A percentile compares a stretch with the other conserved stretches of the same genome.
These are phyloP conservation scores for Polypterus senegalus DNA, from an alignment of 2,113 vertebrate species.

Conservation along the genomic window DNA sequence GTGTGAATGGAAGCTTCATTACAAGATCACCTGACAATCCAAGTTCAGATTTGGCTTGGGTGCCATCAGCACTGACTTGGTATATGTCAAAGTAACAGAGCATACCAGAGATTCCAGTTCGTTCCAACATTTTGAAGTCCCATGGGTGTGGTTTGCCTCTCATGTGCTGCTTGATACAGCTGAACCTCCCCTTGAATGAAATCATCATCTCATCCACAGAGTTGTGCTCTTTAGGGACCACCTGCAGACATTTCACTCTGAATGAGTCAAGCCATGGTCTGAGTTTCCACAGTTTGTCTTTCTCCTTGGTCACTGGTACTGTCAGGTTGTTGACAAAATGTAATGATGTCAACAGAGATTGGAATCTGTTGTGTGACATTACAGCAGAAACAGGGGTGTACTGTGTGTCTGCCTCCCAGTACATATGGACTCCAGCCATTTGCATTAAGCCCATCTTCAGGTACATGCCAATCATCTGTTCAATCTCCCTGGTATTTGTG, in stretches of 20 bases:
- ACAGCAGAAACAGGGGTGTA: constrained; percentile 8
- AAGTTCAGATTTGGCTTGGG: constrained; percentile 17
- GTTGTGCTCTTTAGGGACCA: constrained; percentile 6
- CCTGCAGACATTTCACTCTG: constrained; percentile 14
- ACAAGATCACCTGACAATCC: constrained; percentile 18
- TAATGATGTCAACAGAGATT: constrained; percentile 18
- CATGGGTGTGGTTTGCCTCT: constrained; percentile 7
- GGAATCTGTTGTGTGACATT: constrained; percentile 11
- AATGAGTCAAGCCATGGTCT: constrained; percentile 18
- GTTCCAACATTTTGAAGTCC: constrained; percentile 16
- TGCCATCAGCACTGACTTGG: constrained; percentile 9
- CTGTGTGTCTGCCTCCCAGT: constrained; percentile 7
- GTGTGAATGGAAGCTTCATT: constrained; percentile 14
- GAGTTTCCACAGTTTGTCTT: constrained; percentile 20
- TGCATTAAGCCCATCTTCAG: constrained; percentile 15
- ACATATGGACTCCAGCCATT: constrained; percentile 11
- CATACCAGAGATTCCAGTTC: constrained; percentile 9
- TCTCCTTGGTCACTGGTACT: constrained; percentile 5
- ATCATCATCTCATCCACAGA: constrained; percentile 17
- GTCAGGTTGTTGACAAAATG: constrained; percentile 21
- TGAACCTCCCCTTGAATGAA: constrained; percentile 14
- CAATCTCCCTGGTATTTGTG: constrained; percentile 11
- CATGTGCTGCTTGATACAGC: constrained; percentile 17
- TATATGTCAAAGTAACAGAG: constrained; percentile 10
- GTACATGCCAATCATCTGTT: constrained; percentile 10